Evolutionary conservation across 2,888 invertebrate species (phyloP), one percentile per base, ranked within the genome.

Genomic region (Agrilus mali): DNA sequence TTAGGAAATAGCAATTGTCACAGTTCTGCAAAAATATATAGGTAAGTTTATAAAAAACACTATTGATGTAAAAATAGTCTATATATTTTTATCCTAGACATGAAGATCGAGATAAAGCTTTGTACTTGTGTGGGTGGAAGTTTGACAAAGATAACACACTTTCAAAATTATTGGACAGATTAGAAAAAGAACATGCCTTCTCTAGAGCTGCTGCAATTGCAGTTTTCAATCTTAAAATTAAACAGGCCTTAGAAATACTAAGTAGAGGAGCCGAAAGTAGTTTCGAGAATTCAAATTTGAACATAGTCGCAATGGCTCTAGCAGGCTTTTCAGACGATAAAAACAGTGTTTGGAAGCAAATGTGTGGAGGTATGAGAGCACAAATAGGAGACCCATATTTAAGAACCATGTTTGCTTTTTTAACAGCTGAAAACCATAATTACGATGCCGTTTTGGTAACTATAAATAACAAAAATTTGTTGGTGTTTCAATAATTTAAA

Each of bases 71-170:
- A 38, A 39, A 13, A 17, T 17, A 17, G 17, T 20, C 10, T 27
- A 10, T 42, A 37, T 4, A 10, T 17, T 27, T 14, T 10, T 27
- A 27, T 50, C 55, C 45, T 56, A 81, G 83, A 56, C 81, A 82
- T 51, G 75, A 77, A 40, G 84, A 85, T 61, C 77, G 92, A 48
- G 82, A 82, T 52, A 78, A 81, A 60, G 88, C 88, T 2, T 69
- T 94, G 48, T 81, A 82, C 61, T 70, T 94, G 48, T 94, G 94
- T 70, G 90, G 90, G 15, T 95, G 94, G 94, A 78, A 80, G 48
- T 82, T 82, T 64, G 86, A 89, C 53, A 80, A 80, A 61, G 84
- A 86, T 57, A 65, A 68, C 42, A 61, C 66, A 4, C 61, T 77
- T 32, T 69, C 70, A 5, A 70, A 73, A 44, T 78, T 78, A 48